A percentile compares a stretch with the other conserved stretches of the same genome.
Conservation (phyloP, 92 coral and sea anemone species). For the Muricea muricata region DNA sequence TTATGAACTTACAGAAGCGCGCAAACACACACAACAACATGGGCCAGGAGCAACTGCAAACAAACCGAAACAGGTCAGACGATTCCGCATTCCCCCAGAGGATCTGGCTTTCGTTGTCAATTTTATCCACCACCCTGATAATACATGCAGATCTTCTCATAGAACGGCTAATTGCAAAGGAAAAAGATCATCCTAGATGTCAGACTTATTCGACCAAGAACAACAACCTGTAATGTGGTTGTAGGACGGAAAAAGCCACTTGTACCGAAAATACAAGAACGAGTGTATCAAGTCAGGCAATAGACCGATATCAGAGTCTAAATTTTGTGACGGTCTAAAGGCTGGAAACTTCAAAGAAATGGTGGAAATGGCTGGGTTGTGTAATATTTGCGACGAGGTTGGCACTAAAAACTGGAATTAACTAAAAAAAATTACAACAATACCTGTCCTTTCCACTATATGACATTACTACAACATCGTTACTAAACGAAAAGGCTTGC, state of each 20-base stretch:
- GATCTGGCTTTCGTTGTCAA: constrained; percentile 41
- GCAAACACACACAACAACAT: constrained; percentile 37
- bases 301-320: constrained; percentile 24
- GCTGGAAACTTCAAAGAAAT: constrained; percentile 39
- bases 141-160: constrained; percentile 33
- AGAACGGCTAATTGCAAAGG: no score
- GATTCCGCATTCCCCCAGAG: constrained; percentile 24
- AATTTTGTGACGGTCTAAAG: constrained; percentile 16
- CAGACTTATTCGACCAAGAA: no score
- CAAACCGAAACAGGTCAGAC: not conserved
- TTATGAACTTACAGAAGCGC: constrained; percentile 43
- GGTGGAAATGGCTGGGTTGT: constrained; percentile 35
- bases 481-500: constrained; percentile 44
- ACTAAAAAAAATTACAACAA: constrained; percentile 4
- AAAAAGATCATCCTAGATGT: no score
- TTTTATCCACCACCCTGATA: constrained; percentile 50
- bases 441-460: constrained; percentile 41
- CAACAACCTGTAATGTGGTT: constrained; percentile 44
- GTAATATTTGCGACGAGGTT: constrained; percentile 44
- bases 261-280: not conserved
- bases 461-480: no score
- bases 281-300: constrained; percentile 7
- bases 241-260: constrained; percentile 14
- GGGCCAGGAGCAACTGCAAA: not conserved
- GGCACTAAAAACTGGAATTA: constrained; percentile 40